phyloP scores from a whole-genome alignment of 2,888 invertebrate species.

The Penaeus monodon region DNA sequence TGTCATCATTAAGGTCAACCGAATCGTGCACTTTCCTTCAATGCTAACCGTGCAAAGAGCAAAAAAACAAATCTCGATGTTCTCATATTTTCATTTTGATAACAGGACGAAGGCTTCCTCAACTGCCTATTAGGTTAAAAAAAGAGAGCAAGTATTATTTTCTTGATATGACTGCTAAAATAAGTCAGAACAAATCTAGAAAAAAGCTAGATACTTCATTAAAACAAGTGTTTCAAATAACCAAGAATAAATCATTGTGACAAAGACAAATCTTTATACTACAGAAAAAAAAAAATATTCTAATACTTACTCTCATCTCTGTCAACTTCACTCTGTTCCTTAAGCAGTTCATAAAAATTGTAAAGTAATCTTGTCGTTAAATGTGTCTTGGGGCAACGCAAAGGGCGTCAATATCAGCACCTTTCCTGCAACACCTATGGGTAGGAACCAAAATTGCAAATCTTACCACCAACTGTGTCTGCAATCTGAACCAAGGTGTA shows the following conservation, averaged over 20 bases:
- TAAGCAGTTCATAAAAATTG: constrained; percentile 91
- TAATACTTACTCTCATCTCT: constrained; percentile 78
- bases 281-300: not conserved
- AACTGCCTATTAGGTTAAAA: constrained; percentile 78
- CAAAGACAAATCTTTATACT: no score
- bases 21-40: constrained; percentile 90
- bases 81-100: constrained; percentile 99
- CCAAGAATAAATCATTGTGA: no score
- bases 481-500: constrained; percentile 67
- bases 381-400: constrained; percentile 98
- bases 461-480: constrained; percentile 89
- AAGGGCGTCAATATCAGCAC: constrained; percentile 98
- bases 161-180: not conserved
- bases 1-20: constrained; percentile 88
- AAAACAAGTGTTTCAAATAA: no score
- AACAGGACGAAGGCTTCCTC: constrained; percentile 98
- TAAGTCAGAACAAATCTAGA: no score
- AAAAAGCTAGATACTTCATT: no score
- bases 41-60: constrained; percentile 92
- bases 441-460: constrained; percentile 99
- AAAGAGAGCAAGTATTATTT: constrained; percentile 2
- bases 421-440: constrained; percentile 92
- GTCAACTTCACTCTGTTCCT: constrained; percentile 87
- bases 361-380: constrained; percentile 92
- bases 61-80: constrained; percentile 99